Conservation (phyloP, 2,888 invertebrate species). For the Ochlodes sylvanus region DNA sequence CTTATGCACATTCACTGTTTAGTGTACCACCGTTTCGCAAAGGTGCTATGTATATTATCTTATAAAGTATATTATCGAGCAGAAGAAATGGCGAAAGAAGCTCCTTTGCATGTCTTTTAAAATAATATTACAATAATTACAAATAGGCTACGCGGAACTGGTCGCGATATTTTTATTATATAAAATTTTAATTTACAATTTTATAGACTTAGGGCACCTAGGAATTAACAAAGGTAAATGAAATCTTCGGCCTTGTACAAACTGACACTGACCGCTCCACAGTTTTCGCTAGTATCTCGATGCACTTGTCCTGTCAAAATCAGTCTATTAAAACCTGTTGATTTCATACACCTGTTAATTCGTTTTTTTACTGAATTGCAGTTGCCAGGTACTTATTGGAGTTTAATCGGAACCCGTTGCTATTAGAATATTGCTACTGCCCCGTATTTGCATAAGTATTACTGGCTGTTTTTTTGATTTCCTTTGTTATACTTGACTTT, state of each 20-base stretch:
- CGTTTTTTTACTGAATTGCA: conserved; percentile 45
- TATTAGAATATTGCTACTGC: conserved; percentile 32
- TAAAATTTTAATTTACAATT: no score
- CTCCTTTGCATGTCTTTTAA: no score
- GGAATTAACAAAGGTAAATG: no score
- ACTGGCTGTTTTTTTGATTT: conserved; percentile 24
- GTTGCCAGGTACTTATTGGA: conserved; percentile 37
- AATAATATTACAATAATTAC: no score
- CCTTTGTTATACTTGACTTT: conserved; percentile 15
- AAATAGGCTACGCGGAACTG: no score
- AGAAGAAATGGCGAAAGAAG: no score
- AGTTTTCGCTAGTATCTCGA: conserved; percentile 28
- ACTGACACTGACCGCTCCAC: conserved; percentile 14
- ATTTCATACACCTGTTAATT: conserved; percentile 58
- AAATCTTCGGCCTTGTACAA: not conserved
- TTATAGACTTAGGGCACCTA: no score
- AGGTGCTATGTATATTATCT: no score
- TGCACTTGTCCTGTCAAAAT: conserved; percentile 63
- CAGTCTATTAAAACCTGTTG: conserved; percentile 61
- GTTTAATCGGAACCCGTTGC: conserved; percentile 37
- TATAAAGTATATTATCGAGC: no score
- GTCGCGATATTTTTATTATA: no score
- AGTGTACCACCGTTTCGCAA: no score
- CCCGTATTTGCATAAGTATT: conserved; percentile 30
- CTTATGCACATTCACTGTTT: no score